Base-by-base conservation (phyloP, 1,140 invertebrate species). In the Mercenaria mercenaria region DNA sequence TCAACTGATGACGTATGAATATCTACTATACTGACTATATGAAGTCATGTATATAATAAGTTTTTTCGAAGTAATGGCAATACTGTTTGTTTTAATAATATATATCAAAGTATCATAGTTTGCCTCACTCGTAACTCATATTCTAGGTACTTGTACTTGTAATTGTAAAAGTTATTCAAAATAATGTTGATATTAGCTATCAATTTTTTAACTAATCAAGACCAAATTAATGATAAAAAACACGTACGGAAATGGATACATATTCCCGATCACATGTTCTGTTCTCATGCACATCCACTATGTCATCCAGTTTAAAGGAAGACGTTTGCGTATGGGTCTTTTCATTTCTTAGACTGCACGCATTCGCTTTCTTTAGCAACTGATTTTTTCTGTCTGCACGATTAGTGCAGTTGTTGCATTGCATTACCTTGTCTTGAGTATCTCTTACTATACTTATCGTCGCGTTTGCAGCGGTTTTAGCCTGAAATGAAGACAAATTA, bases 401-500 rank as follows among this genome's bases (percentile, higher is more conserved):
- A 41, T 88, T 88, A n/a, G 26, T 67, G 29, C 85, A 88, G 13
- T 18, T 47, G 2, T 34, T 2, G 37, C 85, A 79, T 26, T 74
- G 20, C n/a, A 34, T 52, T 11, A 88, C 23, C 26, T 64, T 32
- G 26, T 59, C 52, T 59, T 79, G 74, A 43, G 64, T 47, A 20
- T 79, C 15, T 39, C 50, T 50, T 15, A 52, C 85, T 4, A 88
- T 26, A 50, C 1, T 15, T n/a, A 41, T 26, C 8, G 85, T 20
- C 50, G 50, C 67, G 34, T n/a, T 26, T 26, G 85, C 85, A 29
- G 85, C 85, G n/a, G 59, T n/a, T 47, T 64, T 79, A 13, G 72
- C 39, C 85, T 88, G 37, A 37, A 85, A 50, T 39, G 34, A 3
- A 59, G 8, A 47, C 43, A 47, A 47, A n/a, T n/a, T n/a, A n/a